Percentiles rank a stretch among this genome's conserved stretches.
Evolutionary conservation across 2,797 vertebrate species (phyloP).

Genomic region (Etheostoma perlongum): DNA sequence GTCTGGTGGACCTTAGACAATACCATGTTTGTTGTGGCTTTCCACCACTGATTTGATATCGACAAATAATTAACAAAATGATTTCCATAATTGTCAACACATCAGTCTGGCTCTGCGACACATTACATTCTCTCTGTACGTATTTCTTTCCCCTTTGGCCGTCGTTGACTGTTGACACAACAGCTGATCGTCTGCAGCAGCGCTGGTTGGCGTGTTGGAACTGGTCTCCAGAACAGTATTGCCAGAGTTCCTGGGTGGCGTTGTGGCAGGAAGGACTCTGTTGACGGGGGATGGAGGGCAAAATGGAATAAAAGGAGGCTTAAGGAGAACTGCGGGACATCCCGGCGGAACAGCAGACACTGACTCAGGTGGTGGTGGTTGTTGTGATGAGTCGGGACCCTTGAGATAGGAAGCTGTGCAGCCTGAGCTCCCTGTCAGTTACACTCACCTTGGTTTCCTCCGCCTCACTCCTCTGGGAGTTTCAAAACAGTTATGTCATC

Average conservation of each 20-base stretch:
- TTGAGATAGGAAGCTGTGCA: conserved; percentile 26
- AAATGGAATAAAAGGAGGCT: conserved; percentile 3
- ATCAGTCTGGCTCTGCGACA: neutral
- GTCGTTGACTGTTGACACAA: conserved; percentile 33
- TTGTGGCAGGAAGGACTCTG: conserved; percentile 24
- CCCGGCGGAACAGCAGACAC: conserved; percentile 3
- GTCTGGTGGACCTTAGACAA: too few relatives aligned
- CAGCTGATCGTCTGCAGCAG: conserved; percentile 1
- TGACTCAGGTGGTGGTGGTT: neutral
- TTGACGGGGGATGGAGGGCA: conserved; percentile 14
- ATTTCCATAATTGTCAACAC: conserved; percentile 8
- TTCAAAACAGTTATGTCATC: conserved; percentile 23
- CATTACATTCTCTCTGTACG: neutral
- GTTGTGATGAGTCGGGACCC: conserved; percentile 34
- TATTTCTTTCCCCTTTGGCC: conserved; percentile 1
- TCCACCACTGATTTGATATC: neutral
- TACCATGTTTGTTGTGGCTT: neutral
- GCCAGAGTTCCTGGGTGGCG: neutral
- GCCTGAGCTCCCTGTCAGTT: neutral
- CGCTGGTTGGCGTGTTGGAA: conserved; percentile 15
- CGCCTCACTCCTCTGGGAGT: neutral
- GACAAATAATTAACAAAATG: neutral
- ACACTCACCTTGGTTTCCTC: conserved; percentile 10
- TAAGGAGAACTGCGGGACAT: neutral
- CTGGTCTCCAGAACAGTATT: conserved; percentile 22